Evolutionary conservation across 2,888 invertebrate species (phyloP), one percentile per base, ranked within the genome.

Genomic region (Cantharis nigra): DNA sequence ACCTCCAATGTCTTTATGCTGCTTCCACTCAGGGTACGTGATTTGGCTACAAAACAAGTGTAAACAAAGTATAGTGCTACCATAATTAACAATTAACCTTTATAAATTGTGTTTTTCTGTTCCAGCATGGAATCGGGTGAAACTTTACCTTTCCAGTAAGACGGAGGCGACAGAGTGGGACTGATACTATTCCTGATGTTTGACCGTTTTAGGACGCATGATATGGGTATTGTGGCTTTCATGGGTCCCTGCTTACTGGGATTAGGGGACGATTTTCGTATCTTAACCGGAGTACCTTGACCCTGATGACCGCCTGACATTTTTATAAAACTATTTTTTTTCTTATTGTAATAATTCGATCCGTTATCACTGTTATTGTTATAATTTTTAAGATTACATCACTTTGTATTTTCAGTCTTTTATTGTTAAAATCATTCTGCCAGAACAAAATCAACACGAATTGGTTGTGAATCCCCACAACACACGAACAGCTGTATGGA

Each of bases 201-300:
- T 85, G 89, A 86, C 85, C 92, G 91, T 86, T 93, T 92, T 87
- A 94, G 90, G 80, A 94, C 91, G 77, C 94, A 94, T 74, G 93
- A 92, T 85, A 94, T 93, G 83, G 94, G 94, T 86, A 95, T 90
- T 78, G 94, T 94, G 77, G 94, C 94, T 87, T 93, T 91, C 92
- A 94, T 92, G 82, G 94, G 94, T 74, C 94, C 94, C 83, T 90
- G 90, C 87, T 91, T 91, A 83, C 85, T 88, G 80, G 92, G 91
- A 86, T 91, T 92, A 85, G 93, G 93, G 77, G 93, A 92, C 85
- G 93, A 92, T 89, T 93, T 93, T 84, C 93, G 91, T 83, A 91
- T 91, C 84, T 91, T 86, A 70, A 84, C 80, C 78, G 87, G 87
- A 71, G 86, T 84, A 73, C 83, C 83, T 80, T 85, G 91, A 84